Base-by-base conservation (phyloP, 2,113 vertebrate genomes). In the Notechis scutatus region DNA sequence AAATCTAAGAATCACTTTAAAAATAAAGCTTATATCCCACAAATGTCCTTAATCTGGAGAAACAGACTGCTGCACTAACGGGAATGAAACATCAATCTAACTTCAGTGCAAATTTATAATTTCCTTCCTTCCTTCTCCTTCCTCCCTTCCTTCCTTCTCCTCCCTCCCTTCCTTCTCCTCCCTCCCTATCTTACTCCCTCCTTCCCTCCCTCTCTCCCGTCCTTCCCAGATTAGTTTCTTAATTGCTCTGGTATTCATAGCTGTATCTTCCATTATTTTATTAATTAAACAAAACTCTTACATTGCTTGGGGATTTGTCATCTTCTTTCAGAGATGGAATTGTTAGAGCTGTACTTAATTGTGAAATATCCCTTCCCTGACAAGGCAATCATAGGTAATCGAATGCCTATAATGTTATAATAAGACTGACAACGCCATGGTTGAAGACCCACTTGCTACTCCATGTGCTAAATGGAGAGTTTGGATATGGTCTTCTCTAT, bases 1-100 rank as follows among this genome's bases (percentile, higher is more conserved):
- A 90, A 95, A 92, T 95, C 18, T 96, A 24, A 1, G 95, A 95
- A 93, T 61, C 81, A 93, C 91, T 96, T 97, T 96, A 96, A 95
- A 96, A 93, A 96, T 96, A 34, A 95, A 96, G 96, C 95, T 96
- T 94, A 42, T 95, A 94, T 93, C 95, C 24, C 54, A 93, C 96
- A 95, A 96, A 91, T 93, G 93, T 2, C 95, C 93, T 94, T 94
- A 54, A 94, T 93, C 93, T 94, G 95, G 95, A 14, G 94, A 94
- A 81, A 93, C 85, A 94, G 94, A 89, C 81, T 94, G 91, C 93
- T 95, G 94, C 94, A 95, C 93, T 94, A 93, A 95, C 50, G 0
- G 95, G 92, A 39, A 45, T 91, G 14, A 87, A 87, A 11, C 47
- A 87, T 10, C 26, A n/a, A 12, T 87, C 5, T 52, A 87, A 50